Evolutionary conservation across 2,797 vertebrate species (phyloP), one percentile per base, ranked within the genome.

Genomic region (Coracias cyanogaster): DNA sequence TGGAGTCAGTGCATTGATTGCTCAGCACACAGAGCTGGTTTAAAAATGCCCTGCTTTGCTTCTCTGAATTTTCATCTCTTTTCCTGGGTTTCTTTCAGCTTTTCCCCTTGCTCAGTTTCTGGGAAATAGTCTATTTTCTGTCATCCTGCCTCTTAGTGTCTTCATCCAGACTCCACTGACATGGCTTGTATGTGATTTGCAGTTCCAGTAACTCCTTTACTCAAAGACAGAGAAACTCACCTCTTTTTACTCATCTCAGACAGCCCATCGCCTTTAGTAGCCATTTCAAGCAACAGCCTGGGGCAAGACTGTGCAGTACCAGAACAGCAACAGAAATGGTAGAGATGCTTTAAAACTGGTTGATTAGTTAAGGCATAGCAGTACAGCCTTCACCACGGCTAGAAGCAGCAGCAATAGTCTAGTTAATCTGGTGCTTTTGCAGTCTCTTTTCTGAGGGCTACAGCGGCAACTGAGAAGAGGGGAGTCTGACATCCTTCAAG

Each of bases 291-390:
- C 15, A n/a, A 7, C 12, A 8, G 26, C 2, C 15, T 19, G 37
- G 12, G 21, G 12, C 49, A 74, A 15, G 45, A 4, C 14, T 15
- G n/a, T 14, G 55, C 41, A 24, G 26, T 31, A 3, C 18, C n/a
- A 0, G 2, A 3, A 1, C 2, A 3, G 73, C 2, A 3, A 1
- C 2, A 3, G 73, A 60, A 74, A 28, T 22, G 35, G n/a, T 14
- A 61, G 62, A 58, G 29, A 17, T 31, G 18, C 33, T 70, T 71
- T 70, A 55, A 39, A 86, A 49, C 10, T 31, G 8, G 21, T 33
- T 6, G 1, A 1, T 57, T 21, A 37, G 54, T 35, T 49, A 19
- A 51, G 67, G 52, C 24, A 35, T 18, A 10, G 43, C 37, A 31
- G 28, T 37, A 5, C 16, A 26, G 3, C 19, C 35, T 58, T 43